A percentile compares a stretch with the other conserved stretches of the same genome.
Conservation (phyloP, 2,888 invertebrate genomes). For the Dynastes grantii region DNA sequence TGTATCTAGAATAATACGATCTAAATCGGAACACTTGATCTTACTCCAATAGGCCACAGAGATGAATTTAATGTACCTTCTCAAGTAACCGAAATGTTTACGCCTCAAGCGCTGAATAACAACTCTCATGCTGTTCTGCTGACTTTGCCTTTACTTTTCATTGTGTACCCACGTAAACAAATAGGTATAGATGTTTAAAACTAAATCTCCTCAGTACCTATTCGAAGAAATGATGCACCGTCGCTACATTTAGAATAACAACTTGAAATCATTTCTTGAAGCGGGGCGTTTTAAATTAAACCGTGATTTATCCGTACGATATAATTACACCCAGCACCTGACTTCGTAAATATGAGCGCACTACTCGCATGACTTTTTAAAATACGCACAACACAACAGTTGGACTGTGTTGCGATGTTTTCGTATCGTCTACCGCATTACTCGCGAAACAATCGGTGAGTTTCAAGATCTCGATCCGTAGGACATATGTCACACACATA, state of each 20-base stretch:
- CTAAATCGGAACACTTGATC: no score
- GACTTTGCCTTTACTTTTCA: no score
- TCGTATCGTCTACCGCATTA: slow-evolving; percentile 20
- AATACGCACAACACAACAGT: slow-evolving; percentile 23
- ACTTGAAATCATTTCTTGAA: slow-evolving; percentile 19
- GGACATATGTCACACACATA: slow-evolving; percentile 33
- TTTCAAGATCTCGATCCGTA: slow-evolving; percentile 26
- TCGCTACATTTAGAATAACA: not conserved
- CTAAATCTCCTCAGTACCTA: not conserved
- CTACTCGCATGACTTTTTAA: slow-evolving; percentile 11
- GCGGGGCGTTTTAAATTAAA: slow-evolving; percentile 26
- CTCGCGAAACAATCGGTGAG: slow-evolving; percentile 34
- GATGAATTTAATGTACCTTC: no score
- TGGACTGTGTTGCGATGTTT: slow-evolving; percentile 22
- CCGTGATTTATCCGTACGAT: slow-evolving; percentile 20
- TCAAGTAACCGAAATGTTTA: no score
- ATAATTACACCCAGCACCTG: slow-evolving; percentile 37
- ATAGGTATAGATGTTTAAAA: not conserved
- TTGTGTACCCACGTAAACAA: no score
- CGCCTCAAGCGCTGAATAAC: no score
- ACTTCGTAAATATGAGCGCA: slow-evolving; percentile 18
- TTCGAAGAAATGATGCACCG: not conserved
- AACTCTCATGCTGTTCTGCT: no score
- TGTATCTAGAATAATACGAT: no score
- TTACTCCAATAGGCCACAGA: no score